A percentile compares a stretch with the other conserved stretches of the same genome.
Evolutionary conservation across 1,140 invertebrate species (phyloP).

Genomic region (Drosophila bocqueti): DNA sequence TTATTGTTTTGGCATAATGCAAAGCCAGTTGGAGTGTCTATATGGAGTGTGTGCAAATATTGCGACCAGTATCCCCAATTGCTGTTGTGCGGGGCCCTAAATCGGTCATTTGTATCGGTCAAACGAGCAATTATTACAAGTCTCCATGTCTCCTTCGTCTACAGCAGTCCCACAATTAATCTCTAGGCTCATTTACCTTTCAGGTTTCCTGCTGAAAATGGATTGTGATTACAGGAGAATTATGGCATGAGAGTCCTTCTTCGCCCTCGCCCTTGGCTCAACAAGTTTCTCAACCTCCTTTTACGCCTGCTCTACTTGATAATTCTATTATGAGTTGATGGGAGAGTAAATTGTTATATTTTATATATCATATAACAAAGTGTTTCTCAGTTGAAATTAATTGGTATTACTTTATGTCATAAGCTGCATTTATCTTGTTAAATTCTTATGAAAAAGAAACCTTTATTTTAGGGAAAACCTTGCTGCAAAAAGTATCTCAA

Average conservation of each 20-base stretch:
- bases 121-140: slow-evolving; percentile 27
- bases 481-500: background rate
- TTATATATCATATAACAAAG: background rate
- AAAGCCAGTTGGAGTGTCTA: background rate
- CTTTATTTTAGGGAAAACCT: background rate
- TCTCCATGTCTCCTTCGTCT: background rate
- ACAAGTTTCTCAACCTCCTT: background rate
- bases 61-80: background rate
- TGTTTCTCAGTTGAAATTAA: background rate
- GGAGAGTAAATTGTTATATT: background rate
- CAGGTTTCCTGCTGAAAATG: slow-evolving; percentile 8
- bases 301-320: background rate
- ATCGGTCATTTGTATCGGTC: slow-evolving; percentile 23
- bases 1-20: slow-evolving; percentile 61
- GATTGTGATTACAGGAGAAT: slow-evolving; percentile 6
- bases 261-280: background rate
- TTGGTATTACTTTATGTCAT: background rate
- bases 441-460: background rate
- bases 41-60: no score
- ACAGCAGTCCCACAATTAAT: slow-evolving; percentile 1
- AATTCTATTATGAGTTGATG: background rate
- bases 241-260: background rate
- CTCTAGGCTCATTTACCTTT: slow-evolving; percentile 10
- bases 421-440: background rate
- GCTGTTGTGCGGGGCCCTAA: background rate